These are phyloP conservation scores for Aphidius ervi DNA, from an alignment of 1,140 invertebrate genomes.

Conservation along the genomic window DNA sequence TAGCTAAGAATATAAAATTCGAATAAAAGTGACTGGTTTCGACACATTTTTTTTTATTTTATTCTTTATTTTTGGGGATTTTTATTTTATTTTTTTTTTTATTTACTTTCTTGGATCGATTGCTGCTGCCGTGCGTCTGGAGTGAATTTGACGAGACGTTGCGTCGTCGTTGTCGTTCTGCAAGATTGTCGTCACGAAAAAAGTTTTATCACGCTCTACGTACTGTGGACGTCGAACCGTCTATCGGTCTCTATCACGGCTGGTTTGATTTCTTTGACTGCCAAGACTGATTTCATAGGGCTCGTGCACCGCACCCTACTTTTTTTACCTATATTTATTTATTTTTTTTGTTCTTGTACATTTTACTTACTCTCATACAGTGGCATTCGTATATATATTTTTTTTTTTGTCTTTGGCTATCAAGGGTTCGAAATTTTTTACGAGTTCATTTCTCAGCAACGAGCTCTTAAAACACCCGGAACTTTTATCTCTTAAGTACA, in stretches of 20 bases:
- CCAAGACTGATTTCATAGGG: slow-evolving; percentile 8
- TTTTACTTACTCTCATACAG: no score
- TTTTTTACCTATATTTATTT: no score
- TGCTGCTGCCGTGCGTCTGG: slow-evolving; percentile 6
- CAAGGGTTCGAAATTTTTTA: no score
- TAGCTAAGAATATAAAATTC: slow-evolving; percentile 14
- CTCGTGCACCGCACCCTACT: slow-evolving; percentile 2
- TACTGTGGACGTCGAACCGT: slow-evolving; percentile 10
- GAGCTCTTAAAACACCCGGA: no score
- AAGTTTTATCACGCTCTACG: slow-evolving; percentile 23
- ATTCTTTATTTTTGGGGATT: slow-evolving; percentile 1
- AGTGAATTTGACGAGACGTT: slow-evolving; percentile 15
- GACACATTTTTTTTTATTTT: slow-evolving; percentile 22
- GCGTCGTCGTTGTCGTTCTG: slow-evolving; percentile 12
- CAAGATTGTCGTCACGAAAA: slow-evolving; percentile 21
- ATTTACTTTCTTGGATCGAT: slow-evolving; percentile 10
- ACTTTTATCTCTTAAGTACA: no score
- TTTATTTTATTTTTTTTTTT: not conserved
- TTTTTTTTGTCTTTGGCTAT: no score
- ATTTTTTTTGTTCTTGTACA: no score
- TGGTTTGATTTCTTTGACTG: slow-evolving; percentile 21
- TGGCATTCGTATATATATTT: no score
- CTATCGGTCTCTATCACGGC: slow-evolving; percentile 18
- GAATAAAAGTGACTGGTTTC: slow-evolving; percentile 21
- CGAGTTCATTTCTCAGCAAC: no score